phyloP scores from a whole-genome alignment of 2,113 vertebrate genomes.

The Pristiophorus japonicus region DNA sequence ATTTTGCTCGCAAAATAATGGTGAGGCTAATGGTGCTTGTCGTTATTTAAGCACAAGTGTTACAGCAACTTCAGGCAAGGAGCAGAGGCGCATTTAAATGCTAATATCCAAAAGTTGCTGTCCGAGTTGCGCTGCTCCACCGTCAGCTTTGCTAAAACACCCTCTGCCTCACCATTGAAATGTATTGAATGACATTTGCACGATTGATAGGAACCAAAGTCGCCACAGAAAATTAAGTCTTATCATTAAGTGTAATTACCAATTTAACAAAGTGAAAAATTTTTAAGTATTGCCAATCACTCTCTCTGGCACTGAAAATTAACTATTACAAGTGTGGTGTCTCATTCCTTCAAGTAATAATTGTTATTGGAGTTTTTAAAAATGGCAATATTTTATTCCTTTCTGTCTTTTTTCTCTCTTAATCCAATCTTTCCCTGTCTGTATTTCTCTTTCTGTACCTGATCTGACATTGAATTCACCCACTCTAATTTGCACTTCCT shows the following conservation, averaged over 20 bases:
- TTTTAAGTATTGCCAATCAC: not conserved
- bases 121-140: not conserved
- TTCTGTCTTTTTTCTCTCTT: not conserved
- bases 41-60: not conserved
- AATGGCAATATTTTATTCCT: not conserved
- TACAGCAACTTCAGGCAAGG: no score
- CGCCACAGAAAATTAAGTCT: not conserved
- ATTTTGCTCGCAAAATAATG: not conserved
- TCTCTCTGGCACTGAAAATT: not conserved
- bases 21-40: no score
- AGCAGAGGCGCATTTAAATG: not conserved
- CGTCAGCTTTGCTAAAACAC: not conserved
- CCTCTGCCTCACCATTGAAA: not conserved
- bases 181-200: not conserved
- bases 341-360: not conserved
- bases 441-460: not conserved
- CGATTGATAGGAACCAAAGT: not conserved
- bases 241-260: not conserved
- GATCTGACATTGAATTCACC: not conserved
- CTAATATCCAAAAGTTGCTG: not conserved
- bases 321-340: not conserved
- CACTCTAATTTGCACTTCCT: not conserved
- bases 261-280: not conserved
- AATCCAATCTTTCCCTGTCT: not conserved
- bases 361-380: not conserved